A percentile compares a stretch with the other conserved stretches of the same genome.
Conservation (phyloP, 30 jellyfish, hydroid and myxozoan genomes). For the Rhopilema esculentum region DNA sequence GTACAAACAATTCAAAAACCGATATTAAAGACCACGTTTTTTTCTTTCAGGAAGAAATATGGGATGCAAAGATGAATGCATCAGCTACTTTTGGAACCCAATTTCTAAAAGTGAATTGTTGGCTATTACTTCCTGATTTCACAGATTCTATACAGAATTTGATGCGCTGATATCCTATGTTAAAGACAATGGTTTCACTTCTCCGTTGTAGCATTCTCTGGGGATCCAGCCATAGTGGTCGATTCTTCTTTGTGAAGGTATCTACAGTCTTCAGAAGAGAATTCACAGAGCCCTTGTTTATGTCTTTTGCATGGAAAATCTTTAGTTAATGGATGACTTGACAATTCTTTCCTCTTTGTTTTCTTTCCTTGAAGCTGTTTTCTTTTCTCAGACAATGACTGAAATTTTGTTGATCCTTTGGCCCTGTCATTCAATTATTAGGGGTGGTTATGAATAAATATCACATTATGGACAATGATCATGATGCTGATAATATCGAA, state of each 20-base stretch:
- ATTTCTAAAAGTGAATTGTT: too few species aligned
- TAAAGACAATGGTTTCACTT: too few species aligned
- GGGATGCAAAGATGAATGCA: too few species aligned
- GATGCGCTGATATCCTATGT: too few species aligned
- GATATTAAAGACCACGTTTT: too few species aligned
- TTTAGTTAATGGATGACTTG: conserved; percentile 12
- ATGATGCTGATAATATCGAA: not conserved
- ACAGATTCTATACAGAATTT: too few species aligned
- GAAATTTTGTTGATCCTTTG: conserved; percentile 29
- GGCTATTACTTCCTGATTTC: too few species aligned
- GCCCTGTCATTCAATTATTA: conserved; percentile 80
- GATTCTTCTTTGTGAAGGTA: conserved; percentile 57
- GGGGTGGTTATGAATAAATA: not conserved
- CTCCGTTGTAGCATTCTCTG: not conserved
- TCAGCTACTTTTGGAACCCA: too few species aligned
- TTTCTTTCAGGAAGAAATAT: too few species aligned
- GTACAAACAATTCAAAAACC: too few species aligned
- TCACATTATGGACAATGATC: not conserved
- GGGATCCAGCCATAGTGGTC: not conserved
- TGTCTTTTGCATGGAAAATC: conserved; percentile 87
- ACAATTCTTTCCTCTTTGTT: conserved; percentile 28
- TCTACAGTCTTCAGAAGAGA: conserved; percentile 66
- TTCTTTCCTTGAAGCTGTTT: conserved; percentile 84
- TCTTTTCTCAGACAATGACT: conserved; percentile 83
- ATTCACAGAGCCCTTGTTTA: conserved; percentile 80